These are phyloP conservation scores for Calidris pygmaea DNA, from an alignment of 2,113 vertebrate genomes.

Conservation along the genomic window DNA sequence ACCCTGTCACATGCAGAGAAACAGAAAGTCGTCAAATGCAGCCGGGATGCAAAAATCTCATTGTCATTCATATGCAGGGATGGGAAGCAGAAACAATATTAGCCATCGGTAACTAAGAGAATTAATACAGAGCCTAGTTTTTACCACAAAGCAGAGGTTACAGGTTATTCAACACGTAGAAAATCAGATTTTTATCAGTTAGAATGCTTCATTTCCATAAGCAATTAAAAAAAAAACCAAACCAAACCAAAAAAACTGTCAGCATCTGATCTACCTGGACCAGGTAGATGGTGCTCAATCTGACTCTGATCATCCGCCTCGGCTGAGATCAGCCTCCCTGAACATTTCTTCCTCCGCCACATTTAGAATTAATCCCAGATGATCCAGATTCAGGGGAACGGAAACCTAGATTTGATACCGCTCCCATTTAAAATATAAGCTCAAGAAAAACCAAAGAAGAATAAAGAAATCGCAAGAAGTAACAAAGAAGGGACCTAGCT, in stretches of 20 bases:
- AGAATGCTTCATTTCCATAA: not conserved
- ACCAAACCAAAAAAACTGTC: not conserved
- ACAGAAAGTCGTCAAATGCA: not conserved
- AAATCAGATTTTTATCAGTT: not conserved
- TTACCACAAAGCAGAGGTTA: not conserved
- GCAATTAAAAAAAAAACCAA: not conserved
- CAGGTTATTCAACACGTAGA: not conserved
- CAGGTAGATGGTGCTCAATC: accelerated
- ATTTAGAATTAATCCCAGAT: not conserved
- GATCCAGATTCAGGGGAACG: not conserved
- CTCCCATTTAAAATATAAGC: not conserved
- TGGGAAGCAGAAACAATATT: not conserved
- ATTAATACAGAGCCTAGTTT: not conserved
- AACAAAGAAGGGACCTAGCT: not conserved
- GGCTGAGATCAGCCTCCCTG: not conserved
- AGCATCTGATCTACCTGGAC: not conserved
- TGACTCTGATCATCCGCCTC: not conserved
- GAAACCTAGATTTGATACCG: not conserved
- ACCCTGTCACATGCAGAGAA: not conserved
- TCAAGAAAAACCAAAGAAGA: not conserved
- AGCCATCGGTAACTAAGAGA: not conserved
- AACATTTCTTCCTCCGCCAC: not conserved
- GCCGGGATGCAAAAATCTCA: not conserved
- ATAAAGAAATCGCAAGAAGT: not conserved
- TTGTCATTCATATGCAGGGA: not conserved